Conservation (phyloP, 1,140 invertebrate genomes). For the Plectrocnemia conspersa region DNA sequence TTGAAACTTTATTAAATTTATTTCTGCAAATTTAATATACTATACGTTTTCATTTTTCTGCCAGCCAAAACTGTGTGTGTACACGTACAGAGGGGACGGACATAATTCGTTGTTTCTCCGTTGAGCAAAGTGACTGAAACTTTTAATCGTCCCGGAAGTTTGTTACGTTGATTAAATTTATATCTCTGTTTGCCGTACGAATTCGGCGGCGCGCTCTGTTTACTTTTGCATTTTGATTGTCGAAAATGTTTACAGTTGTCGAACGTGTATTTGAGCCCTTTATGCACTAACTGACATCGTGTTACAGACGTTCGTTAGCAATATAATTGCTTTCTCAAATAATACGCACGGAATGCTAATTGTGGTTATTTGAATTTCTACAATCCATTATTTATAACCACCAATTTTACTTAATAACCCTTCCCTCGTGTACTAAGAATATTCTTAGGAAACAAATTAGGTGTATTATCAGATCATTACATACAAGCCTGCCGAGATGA, state of each 20-base stretch:
- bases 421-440: too few relatives aligned
- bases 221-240: too few relatives aligned
- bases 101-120: slow-evolving; percentile 35
- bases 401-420: background rate
- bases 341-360: too few relatives aligned
- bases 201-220: background rate
- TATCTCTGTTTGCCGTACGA: slow-evolving; percentile 16
- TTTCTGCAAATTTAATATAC: background rate
- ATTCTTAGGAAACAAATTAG: too few relatives aligned
- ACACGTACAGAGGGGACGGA: slow-evolving; percentile 18
- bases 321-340: too few relatives aligned
- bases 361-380: too few relatives aligned
- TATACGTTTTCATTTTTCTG: background rate
- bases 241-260: too few relatives aligned
- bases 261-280: too few relatives aligned
- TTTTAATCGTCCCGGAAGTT: slow-evolving; percentile 32
- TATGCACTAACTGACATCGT: too few relatives aligned
- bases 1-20: slow-evolving; percentile 30
- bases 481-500: too few relatives aligned
- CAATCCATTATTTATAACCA: background rate
- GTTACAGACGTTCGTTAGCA: too few relatives aligned
- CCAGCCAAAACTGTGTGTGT: background rate
- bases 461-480: too few relatives aligned
- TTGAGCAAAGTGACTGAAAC: slow-evolving; percentile 24
- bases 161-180: slow-evolving; percentile 34